Percentiles rank a stretch among this genome's conserved stretches.
Conservation (phyloP, 1,140 invertebrate species). For the Papilio dardanus region DNA sequence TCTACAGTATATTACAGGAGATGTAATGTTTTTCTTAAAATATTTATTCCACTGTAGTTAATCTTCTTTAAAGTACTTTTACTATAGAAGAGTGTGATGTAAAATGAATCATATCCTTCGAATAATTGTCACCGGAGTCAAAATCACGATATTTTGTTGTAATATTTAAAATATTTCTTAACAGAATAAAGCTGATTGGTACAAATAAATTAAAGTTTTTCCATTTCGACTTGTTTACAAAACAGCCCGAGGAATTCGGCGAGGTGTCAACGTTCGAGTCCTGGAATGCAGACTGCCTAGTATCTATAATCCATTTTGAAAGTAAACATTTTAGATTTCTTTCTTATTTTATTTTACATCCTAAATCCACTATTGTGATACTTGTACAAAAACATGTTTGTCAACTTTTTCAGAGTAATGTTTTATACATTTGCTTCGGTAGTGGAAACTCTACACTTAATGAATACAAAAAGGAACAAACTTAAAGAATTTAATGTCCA, state of each 20-base stretch:
- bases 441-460: not conserved
- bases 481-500: not conserved
- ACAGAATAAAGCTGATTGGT: not conserved
- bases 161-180: not conserved
- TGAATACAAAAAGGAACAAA: not conserved
- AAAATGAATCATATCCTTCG: too few species aligned
- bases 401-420: too few species aligned
- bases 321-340: not conserved
- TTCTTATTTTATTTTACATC: too few species aligned
- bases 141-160: too few species aligned
- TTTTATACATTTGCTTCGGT: too few species aligned
- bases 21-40: too few species aligned
- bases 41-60: too few species aligned
- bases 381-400: not conserved
- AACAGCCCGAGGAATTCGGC: slow-evolving; percentile 54
- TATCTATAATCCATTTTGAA: too few species aligned
- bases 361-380: not conserved
- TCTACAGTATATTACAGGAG: too few species aligned
- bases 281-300: slow-evolving; percentile 7
- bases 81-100: too few species aligned
- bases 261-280: slow-evolving; percentile 38
- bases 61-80: too few species aligned
- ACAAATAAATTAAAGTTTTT: slow-evolving; percentile 47
- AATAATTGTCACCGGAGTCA: too few species aligned
- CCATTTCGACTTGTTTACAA: slow-evolving; percentile 55